These are phyloP conservation scores for Pomatorhinus ruficollis DNA, from an alignment of 2,113 vertebrate species.

Conservation along the genomic window DNA sequence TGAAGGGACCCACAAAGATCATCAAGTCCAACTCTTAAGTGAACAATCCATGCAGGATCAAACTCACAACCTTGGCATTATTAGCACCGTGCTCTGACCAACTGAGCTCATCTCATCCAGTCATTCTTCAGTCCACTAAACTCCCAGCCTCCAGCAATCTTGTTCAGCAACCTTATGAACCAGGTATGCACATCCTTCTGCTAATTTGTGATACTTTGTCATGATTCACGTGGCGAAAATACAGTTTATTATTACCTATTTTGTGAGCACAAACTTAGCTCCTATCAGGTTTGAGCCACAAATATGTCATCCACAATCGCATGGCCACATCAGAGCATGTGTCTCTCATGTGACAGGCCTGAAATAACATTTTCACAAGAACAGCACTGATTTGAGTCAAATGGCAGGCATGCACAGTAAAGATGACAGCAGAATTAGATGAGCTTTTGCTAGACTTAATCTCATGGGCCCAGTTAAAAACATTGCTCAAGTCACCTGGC, in stretches of 20 bases:
- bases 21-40: neutral
- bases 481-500: neutral
- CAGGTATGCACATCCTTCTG: neutral
- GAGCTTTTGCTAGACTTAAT: neutral
- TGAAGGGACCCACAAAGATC: neutral
- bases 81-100: neutral
- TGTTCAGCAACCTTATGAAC: neutral
- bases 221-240: neutral
- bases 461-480: neutral
- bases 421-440: neutral
- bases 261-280: neutral
- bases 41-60: neutral
- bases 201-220: neutral
- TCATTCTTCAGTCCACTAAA: neutral
- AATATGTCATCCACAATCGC: neutral
- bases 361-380: slow-evolving; percentile 34
- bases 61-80: neutral
- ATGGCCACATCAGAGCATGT: slow-evolving; percentile 14
- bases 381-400: neutral
- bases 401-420: neutral
- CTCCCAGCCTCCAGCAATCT: neutral
- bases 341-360: slow-evolving; percentile 4
- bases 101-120: neutral
- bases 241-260: neutral
- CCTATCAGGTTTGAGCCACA: neutral